Evolutionary conservation across 2,888 invertebrate species (phyloP), one percentile per base, ranked within the genome.

Genomic region (Cecidostiba fungosa): DNA sequence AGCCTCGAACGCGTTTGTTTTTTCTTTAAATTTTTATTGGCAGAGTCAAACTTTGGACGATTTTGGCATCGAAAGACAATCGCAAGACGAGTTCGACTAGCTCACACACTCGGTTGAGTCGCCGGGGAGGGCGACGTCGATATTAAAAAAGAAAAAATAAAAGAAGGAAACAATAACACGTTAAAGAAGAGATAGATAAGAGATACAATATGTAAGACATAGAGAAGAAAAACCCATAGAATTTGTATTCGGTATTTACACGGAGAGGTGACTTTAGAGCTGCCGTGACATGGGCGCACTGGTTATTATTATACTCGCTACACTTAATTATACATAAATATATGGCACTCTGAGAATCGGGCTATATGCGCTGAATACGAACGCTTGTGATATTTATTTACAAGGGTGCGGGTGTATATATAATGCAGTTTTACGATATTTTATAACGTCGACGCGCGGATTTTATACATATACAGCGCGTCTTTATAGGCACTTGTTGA

Each of bases 81-180:
- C 88, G 89, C 91, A 89, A 89, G 89, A 89, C 89, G 90, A 89
- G 85, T 90, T 89, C 89, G 92, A 92, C 92, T 92, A 92, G 92
- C 90, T 91, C 87, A 91, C 91, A 92, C 92, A 92, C 92, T 90
- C 88, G 72, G 87, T 88, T 87, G 88, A 85, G 89, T 90, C 90
- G 86, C 86, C 80, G n/a, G 23, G 47, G 81, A 26, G 23, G 50
- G 19, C 72, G 69, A 80, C 85, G 70, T 69, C 84, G 59, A 77
- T 86, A 80, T 77, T 88, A 88, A 87, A 79, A 84, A 85, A 86
- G 39, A 85, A 86, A 85, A 86, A 85, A 82, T 87, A 85, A 85
- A 77, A 83, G 26, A 39, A 29, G n/a, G n/a, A 59, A 19, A n/a
- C 19, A 6, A 23, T 19, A 70, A 36, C 70, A n/a, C 70, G 36